A percentile compares a stretch with the other conserved stretches of the same genome.
Evolutionary conservation across 1,140 invertebrate species (phyloP).

Genomic region (Notospermus geniculatus): DNA sequence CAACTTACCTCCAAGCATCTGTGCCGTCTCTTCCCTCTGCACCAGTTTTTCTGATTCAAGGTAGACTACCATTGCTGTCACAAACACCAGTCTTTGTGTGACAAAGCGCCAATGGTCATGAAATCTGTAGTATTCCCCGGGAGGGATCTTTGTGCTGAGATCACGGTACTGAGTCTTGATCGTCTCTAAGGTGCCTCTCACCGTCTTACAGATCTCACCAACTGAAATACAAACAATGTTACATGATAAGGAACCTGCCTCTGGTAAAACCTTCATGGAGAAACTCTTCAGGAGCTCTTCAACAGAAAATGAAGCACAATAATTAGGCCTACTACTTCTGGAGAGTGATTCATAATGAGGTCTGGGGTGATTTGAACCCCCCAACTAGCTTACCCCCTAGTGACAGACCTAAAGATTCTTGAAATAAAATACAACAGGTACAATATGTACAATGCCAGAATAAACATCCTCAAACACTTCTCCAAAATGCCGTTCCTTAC

Average conservation of each 20-base stretch:
- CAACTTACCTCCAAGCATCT: constrained; percentile 72
- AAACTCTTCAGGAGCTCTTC: too few relatives aligned
- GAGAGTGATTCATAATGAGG: too few relatives aligned
- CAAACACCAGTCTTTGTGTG: constrained; percentile 75
- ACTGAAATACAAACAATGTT: constrained; percentile 56
- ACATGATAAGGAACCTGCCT: background rate
- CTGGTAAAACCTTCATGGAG: too few relatives aligned
- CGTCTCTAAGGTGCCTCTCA: constrained; percentile 61
- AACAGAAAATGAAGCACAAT: too few relatives aligned
- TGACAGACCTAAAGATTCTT: too few relatives aligned
- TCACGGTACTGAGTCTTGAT: constrained; percentile 62
- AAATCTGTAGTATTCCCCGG: constrained; percentile 71
- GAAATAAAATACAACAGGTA: too few relatives aligned
- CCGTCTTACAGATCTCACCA: constrained; percentile 60
- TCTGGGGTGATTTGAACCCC: too few relatives aligned
- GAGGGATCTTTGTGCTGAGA: constrained; percentile 63
- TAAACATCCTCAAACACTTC: too few relatives aligned
- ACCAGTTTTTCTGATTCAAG: constrained; percentile 74
- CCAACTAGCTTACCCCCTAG: too few relatives aligned
- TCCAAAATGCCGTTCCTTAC: too few relatives aligned
- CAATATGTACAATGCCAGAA: too few relatives aligned
- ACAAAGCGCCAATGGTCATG: constrained; percentile 84
- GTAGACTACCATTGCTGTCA: constrained; percentile 75
- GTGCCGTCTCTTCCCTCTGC: constrained; percentile 71
- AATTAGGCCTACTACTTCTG: too few relatives aligned